phyloP scores from a whole-genome alignment of 2,113 vertebrate genomes.

The Aspidoscelis tigris region DNA sequence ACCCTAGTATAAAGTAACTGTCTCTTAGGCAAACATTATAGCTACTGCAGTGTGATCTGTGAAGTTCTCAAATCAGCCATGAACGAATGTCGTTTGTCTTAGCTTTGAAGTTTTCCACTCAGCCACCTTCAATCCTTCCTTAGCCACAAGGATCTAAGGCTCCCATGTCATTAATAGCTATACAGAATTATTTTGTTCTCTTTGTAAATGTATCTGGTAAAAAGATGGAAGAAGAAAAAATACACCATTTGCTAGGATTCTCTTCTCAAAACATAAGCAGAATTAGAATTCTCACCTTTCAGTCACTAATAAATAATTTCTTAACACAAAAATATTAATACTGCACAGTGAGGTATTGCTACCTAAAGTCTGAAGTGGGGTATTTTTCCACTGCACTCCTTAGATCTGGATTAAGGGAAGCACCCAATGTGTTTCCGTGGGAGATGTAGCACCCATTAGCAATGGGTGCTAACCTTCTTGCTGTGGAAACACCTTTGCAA shows the following conservation, averaged over 20 bases:
- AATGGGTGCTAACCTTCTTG: too few species aligned
- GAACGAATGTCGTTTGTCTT: conserved; percentile 2
- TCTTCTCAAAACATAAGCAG: background rate
- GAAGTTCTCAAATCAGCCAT: background rate
- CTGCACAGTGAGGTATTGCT: background rate
- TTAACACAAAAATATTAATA: conserved; percentile 22
- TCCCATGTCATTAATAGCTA: background rate
- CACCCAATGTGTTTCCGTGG: too few species aligned
- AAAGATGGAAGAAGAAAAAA: background rate
- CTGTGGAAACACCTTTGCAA: too few species aligned
- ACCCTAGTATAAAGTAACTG: background rate
- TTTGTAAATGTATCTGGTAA: background rate
- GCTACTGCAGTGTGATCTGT: background rate
- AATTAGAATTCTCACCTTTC: background rate
- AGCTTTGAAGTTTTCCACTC: conserved; percentile 48
- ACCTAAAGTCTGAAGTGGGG: conserved; percentile 1
- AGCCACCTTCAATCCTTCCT: background rate
- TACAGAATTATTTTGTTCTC: background rate
- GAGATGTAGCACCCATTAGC: too few species aligned
- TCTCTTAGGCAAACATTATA: background rate
- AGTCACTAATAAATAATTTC: conserved; percentile 32
- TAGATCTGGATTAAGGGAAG: too few species aligned
- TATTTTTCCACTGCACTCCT: too few species aligned
- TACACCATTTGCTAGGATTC: background rate
- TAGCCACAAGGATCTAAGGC: background rate